Evolutionary conservation across 2,888 invertebrate genomes (phyloP), one percentile per base, ranked within the genome.

Genomic region (Pachydiplax longipennis): DNA sequence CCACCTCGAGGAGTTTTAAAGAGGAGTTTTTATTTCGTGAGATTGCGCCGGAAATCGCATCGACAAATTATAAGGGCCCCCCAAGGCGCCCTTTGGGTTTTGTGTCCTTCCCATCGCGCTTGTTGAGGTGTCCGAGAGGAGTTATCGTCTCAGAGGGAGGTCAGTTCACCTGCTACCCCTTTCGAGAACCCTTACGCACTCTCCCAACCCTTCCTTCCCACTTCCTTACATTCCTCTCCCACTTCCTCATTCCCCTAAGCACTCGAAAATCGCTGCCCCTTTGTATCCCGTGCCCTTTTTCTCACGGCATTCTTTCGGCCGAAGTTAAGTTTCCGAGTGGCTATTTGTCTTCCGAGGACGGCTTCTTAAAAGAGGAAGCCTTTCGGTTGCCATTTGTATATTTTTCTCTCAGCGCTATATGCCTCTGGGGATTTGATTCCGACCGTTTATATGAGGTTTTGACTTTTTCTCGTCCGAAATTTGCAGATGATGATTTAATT

Each of bases 41-140:
- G 61, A 65, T 37, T n/a, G 83, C 58, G 22, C 83, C 37, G 61
- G 61, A 87, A 37, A 87, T 87, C 37, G 65, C 61, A 61, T 37
- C 87, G 87, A 87, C 87, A 87, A 87, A 87, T 87, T 87, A 87
- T 83, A 83, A 83, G 35, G 15, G n/a, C 83, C 58, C 31, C 25
- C 22, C 65, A 61, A 61, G 58, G 6, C 35, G 22, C 87, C 37
- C 61, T 12, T n/a, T 31, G 87, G 87, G 58, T 65, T 83, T 58
- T 10, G 18, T 6, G 53, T 35, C 53, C 25, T 48, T 48, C 82
- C 87, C 87, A 12, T 4, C 35, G 37, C 31, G 58, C 53, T 37
- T 58, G 83, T 83, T 58, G 83, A 83, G 44, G 58, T 61, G 61
- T 37, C 37, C n/a, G 65, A 8, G 22, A 13, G 35, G 61, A 61